Percentiles rank a stretch among this genome's conserved stretches.
phyloP scores from a whole-genome alignment of 1,140 invertebrate genomes.

The Heliothis virescens region DNA sequence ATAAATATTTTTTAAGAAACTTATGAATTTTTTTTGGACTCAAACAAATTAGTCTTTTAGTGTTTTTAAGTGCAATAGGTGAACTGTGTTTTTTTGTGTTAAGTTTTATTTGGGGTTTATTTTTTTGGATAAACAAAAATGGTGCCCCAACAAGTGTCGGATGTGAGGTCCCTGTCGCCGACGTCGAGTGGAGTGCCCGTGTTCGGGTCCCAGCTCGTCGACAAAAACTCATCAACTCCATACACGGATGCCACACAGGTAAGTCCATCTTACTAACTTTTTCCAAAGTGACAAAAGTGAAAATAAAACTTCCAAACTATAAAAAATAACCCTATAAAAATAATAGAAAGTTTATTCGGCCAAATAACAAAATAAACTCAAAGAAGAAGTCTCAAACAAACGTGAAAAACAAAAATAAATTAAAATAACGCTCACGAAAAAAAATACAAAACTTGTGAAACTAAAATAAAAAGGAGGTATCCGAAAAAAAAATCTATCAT shows the following conservation, averaged over 20 bases:
- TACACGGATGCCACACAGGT: constrained; percentile 99
- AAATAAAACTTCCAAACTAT: constrained; percentile 17
- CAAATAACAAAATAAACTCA: neutral
- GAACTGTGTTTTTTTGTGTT: constrained; percentile 79
- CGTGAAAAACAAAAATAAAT: neutral
- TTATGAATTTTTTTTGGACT: constrained; percentile 57
- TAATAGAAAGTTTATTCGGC: neutral
- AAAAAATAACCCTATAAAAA: neutral
- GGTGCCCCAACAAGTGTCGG: constrained; percentile 86
- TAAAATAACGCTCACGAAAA: neutral
- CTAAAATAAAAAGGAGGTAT: constrained; percentile 1
- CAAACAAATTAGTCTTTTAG: constrained; percentile 69
- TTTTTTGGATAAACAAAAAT: constrained; percentile 81
- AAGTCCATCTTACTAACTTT: constrained; percentile 74
- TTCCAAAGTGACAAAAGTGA: constrained; percentile 44
- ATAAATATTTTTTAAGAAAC: constrained; percentile 64
- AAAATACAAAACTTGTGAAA: neutral
- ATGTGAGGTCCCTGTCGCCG: constrained; percentile 82
- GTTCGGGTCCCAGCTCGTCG: constrained; percentile 95
- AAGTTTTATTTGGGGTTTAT: constrained; percentile 69
- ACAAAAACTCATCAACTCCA: constrained; percentile 96
- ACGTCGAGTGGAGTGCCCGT: constrained; percentile 85
- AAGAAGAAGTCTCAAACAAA: neutral
- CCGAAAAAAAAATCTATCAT: neutral
- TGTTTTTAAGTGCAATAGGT: constrained; percentile 80